Evolutionary conservation across 2,113 vertebrate species (phyloP), one percentile per base, ranked within the genome.

Genomic region (Eudyptes chrysolophus): DNA sequence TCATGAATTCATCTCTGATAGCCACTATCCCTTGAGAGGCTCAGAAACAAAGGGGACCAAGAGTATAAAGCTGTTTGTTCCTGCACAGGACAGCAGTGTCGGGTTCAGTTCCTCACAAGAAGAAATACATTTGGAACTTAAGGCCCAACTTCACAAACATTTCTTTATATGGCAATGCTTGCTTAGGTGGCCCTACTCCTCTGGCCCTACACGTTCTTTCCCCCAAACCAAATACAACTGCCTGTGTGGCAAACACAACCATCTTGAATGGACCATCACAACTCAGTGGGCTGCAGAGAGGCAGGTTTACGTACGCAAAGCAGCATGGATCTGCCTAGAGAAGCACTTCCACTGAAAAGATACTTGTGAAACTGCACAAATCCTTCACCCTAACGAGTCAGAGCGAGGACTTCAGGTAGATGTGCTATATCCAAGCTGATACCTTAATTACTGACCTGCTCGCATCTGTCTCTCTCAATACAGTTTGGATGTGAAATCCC

Each of bases 61-160:
- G 26, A 34, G 52, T 30, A 36, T 11, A 42, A 49, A 65, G 26
- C 48, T 66, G 3, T 57, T 78, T 62, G 24, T 34, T 42, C 24
- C 4, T n/a, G 38, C 72, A 60, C 1, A 0, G 36, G 34, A 15
- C 42, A 84, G 38, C 22, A 65, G 19, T 0, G 1, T 0, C 44
- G 44, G 20, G n/a, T 55, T 76, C 46, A n/a, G 57, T 18, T 66
- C 62, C 40, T 32, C 7, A 19, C 38, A 75, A 84, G n/a, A 74
- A 62, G 6, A 54, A 69, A 83, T 18, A 20, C 2, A 13, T 38
- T 65, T 60, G 51, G 19, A 55, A 30, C 42, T 54, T 38, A 38
- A 60, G n/a, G 55, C n/a, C 30, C 30, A 65, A 0, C 6, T 11
- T 62, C 17, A 57, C 25, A 72, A 34, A 52, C 5, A 5, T 54